phyloP scores from a whole-genome alignment of 2,797 vertebrate species.

The Enteromius mattozi region DNA sequence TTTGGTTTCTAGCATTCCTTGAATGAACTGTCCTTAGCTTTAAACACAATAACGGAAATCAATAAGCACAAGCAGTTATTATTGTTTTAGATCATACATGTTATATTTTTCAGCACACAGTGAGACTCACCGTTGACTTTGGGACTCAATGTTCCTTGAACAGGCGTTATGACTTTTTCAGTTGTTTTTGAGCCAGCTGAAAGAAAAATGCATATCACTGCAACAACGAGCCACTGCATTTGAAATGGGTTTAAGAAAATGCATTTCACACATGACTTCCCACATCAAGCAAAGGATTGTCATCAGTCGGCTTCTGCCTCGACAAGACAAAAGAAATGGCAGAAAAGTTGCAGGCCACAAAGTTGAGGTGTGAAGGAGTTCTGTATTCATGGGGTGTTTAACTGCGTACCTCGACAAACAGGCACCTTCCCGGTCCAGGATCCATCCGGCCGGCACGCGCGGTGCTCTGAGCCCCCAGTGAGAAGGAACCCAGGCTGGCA shows the following conservation, averaged over 20 bases:
- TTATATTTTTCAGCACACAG: background rate
- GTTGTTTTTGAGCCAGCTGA: conserved; percentile 91
- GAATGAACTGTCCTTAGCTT: background rate
- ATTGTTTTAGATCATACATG: background rate
- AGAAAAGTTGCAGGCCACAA: background rate
- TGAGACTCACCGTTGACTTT: conserved; percentile 89
- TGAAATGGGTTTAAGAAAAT: conserved; percentile 24
- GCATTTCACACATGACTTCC: conserved; percentile 42
- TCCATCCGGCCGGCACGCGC: conserved; percentile 91
- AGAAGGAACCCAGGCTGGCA: conserved; percentile 94
- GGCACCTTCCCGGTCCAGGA: conserved; percentile 98
- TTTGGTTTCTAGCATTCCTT: background rate
- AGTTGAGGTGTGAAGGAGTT: conserved; percentile 30
- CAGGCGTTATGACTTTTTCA: conserved; percentile 88
- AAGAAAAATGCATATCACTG: conserved; percentile 66
- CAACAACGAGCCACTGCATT: conserved; percentile 27
- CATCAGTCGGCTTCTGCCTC: background rate
- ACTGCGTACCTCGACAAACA: conserved; percentile 88
- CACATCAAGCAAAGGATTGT: conserved; percentile 8
- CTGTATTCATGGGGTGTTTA: background rate
- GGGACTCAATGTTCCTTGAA: conserved; percentile 89
- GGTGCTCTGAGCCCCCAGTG: conserved; percentile 94
- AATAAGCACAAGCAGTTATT: background rate
- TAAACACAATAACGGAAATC: background rate
- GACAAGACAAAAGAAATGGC: conserved; percentile 3